A percentile compares a stretch with the other conserved stretches of the same genome.
Conservation (phyloP, 2,113 vertebrate species). For the Nycticebus coucang region DNA sequence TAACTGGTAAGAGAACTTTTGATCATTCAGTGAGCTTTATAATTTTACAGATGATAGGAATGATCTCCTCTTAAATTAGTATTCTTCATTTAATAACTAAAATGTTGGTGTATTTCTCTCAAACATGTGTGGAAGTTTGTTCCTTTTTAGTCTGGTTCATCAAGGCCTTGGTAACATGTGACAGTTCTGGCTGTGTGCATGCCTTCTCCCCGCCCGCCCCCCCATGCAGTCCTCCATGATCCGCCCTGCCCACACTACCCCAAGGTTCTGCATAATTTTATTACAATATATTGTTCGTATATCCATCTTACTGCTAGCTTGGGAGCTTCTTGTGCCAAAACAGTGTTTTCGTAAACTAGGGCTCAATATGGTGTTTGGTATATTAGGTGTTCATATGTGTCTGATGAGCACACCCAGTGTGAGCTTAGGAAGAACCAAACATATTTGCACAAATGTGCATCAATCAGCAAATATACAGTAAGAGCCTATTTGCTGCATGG, state of each 20-base stretch:
- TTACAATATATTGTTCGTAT: not conserved
- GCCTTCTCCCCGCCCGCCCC: too few species aligned
- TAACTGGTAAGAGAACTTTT: not conserved
- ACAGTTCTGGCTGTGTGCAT: not conserved
- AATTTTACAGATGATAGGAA: slow-evolving; percentile 48
- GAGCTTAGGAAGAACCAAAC: not conserved
- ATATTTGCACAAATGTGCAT: not conserved
- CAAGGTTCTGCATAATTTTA: not conserved
- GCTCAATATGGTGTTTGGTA: not conserved
- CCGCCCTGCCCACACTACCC: too few species aligned
- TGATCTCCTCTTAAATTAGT: not conserved
- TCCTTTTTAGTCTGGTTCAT: not conserved
- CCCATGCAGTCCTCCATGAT: fast-evolving
- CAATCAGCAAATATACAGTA: not conserved
- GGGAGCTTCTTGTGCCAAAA: not conserved
- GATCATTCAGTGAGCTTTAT: not conserved
- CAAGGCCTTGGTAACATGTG: not conserved
- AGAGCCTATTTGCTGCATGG: not conserved
- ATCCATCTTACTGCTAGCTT: not conserved
- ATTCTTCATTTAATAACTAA: not conserved
- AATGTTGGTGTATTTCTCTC: not conserved
- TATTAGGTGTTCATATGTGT: not conserved
- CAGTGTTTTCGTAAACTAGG: not conserved
- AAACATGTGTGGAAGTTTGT: not conserved
- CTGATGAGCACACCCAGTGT: not conserved